These are phyloP conservation scores for Fulica atra DNA, from an alignment of 2,113 vertebrate species.

Conservation along the genomic window DNA sequence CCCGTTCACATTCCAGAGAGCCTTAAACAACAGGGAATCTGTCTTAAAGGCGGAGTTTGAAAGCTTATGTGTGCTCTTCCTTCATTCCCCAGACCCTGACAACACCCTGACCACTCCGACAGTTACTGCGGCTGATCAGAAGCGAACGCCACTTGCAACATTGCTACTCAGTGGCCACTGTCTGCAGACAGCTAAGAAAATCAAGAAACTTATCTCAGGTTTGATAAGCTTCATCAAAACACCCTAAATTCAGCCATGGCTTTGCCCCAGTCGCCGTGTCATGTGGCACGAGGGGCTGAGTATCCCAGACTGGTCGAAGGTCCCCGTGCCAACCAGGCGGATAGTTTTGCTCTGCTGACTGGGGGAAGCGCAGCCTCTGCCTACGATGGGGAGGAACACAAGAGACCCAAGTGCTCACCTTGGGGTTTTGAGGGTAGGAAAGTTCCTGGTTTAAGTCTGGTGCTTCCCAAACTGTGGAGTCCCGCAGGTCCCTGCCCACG, in stretches of 20 bases:
- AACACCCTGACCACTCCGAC: not conserved
- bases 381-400: not conserved
- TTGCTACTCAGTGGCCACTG: not conserved
- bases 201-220: not conserved
- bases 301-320: not conserved
- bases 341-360: not conserved
- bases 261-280: not conserved
- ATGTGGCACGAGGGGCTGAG: accelerated
- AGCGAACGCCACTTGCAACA: not conserved
- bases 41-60: not conserved
- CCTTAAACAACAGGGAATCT: not conserved
- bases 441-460: not conserved
- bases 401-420: not conserved
- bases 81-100: not conserved
- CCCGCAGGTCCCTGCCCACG: not conserved
- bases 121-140: not conserved
- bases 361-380: not conserved
- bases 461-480: not conserved
- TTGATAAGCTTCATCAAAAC: not conserved
- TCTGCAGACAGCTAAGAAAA: not conserved
- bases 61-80: not conserved
- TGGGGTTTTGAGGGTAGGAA: not conserved
- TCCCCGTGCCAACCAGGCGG: not conserved
- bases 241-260: accelerated
- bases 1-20: not conserved